A percentile compares a stretch with the other conserved stretches of the same genome.
Evolutionary conservation across 2,888 invertebrate species (phyloP).

Genomic region (Furcula furcula): DNA sequence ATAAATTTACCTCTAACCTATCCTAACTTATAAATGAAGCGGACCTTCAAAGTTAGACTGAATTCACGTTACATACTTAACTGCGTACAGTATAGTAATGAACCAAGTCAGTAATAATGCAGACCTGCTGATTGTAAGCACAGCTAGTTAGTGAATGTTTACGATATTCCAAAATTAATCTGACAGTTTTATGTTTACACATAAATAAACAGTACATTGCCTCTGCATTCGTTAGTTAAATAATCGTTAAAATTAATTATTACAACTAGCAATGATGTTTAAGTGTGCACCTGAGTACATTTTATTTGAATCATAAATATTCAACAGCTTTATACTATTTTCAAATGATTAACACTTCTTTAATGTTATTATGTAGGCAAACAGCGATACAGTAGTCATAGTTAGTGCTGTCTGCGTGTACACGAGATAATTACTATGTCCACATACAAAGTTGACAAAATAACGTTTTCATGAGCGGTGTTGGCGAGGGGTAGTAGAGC

Average conservation of each 20-base stretch:
- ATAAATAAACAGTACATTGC: no score
- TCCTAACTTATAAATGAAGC: neutral
- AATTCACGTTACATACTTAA: neutral
- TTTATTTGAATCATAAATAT: no score
- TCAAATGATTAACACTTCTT: neutral
- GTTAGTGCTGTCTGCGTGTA: conserved; percentile 27
- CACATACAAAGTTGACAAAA: conserved; percentile 35
- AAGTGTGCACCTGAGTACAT: no score
- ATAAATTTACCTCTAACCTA: no score
- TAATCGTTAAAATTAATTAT: no score
- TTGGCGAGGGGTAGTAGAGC: conserved; percentile 19
- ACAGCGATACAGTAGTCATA: conserved; percentile 28
- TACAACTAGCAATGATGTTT: no score
- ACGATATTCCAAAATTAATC: no score
- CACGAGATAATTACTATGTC: conserved; percentile 35
- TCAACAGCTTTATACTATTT: neutral
- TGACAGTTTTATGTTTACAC: no score
- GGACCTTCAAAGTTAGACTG: neutral
- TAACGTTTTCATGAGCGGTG: conserved; percentile 31
- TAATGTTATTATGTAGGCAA: conserved; percentile 17
- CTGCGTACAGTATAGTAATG: neutral
- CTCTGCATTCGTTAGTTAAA: no score
- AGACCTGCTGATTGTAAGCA: no score
- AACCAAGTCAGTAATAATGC: neutral
- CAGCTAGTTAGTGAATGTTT: no score